A percentile compares a stretch with the other conserved stretches of the same genome.
phyloP scores from a whole-genome alignment of 2,888 invertebrate genomes.

The Melieria picta region DNA sequence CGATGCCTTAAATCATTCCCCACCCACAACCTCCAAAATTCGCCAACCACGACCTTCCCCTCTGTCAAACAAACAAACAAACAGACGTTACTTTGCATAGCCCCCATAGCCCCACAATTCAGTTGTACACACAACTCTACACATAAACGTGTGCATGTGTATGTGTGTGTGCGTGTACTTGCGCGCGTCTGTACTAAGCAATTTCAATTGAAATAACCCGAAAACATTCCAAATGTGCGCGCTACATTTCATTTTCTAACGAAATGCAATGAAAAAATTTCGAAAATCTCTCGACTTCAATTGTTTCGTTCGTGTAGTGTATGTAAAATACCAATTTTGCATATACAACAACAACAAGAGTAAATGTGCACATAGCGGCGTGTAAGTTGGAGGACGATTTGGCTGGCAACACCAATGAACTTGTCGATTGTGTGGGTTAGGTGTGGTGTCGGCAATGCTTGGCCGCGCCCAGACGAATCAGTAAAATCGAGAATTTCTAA shows the following conservation, averaged over 20 bases:
- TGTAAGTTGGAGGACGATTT: too few species aligned
- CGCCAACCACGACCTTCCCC: not conserved
- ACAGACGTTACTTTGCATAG: not conserved
- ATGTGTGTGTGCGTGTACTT: not conserved
- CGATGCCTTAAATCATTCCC: too few species aligned
- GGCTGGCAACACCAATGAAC: too few species aligned
- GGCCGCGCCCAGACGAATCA: too few species aligned
- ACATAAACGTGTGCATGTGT: conserved; percentile 4
- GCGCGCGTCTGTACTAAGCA: conserved; percentile 32
- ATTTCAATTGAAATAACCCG: conserved; percentile 42
- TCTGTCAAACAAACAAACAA: not conserved
- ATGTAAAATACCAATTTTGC: conserved; percentile 17
- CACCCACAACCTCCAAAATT: not conserved
- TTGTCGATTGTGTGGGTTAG: too few species aligned
- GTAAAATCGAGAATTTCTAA: too few species aligned
- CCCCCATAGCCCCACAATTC: not conserved
- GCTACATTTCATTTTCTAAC: too few species aligned
- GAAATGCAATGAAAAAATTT: conserved; percentile 14
- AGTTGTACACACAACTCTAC: conserved; percentile 8
- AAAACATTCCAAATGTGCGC: conserved; percentile 39
- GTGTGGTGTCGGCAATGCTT: too few species aligned
- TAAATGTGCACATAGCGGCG: too few species aligned
- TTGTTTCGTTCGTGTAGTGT: conserved; percentile 15
- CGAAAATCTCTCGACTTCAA: conserved; percentile 25
- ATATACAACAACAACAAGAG: too few species aligned